Evolutionary conservation across 2,113 vertebrate genomes (phyloP).

Genomic region (Alosa alosa): DNA sequence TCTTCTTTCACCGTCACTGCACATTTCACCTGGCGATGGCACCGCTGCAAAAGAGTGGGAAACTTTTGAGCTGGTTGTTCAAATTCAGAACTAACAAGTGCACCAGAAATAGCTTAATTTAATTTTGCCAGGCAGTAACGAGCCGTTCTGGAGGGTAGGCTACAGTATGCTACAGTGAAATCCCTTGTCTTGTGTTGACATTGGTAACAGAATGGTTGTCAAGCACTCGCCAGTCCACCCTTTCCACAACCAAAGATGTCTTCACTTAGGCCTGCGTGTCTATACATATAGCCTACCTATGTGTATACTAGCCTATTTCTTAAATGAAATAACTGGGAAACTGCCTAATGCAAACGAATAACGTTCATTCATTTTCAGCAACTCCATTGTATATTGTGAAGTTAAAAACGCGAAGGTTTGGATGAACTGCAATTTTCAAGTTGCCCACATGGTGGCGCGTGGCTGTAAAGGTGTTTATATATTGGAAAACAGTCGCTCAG

Average conservation of each 20-base stretch:
- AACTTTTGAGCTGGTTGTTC: not conserved
- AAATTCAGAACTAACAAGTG: not conserved
- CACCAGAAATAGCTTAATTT: not conserved
- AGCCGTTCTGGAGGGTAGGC: not conserved
- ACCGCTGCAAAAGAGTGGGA: not conserved
- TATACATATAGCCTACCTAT: too few relatives aligned
- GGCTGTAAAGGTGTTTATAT: slow-evolving; percentile 45
- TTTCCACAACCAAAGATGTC: not conserved
- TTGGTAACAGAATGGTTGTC: slow-evolving; percentile 44
- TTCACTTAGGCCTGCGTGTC: not conserved
- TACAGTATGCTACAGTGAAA: not conserved
- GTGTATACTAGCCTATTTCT: not conserved
- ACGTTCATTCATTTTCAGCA: too few relatives aligned
- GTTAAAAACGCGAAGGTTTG: not conserved
- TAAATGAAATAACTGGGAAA: not conserved
- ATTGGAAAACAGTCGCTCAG: slow-evolving; percentile 24
- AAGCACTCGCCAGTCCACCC: slow-evolving; percentile 20
- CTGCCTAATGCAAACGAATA: too few relatives aligned
- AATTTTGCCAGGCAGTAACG: not conserved
- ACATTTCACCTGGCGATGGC: slow-evolving; percentile 4
- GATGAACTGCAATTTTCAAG: not conserved
- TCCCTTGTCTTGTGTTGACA: slow-evolving; percentile 15
- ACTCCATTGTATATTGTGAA: not conserved
- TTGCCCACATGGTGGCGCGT: slow-evolving; percentile 31
- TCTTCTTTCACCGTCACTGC: slow-evolving; percentile 23